Conservation (phyloP, 23 tunicate species). For the Trididemnum clinides region DNA sequence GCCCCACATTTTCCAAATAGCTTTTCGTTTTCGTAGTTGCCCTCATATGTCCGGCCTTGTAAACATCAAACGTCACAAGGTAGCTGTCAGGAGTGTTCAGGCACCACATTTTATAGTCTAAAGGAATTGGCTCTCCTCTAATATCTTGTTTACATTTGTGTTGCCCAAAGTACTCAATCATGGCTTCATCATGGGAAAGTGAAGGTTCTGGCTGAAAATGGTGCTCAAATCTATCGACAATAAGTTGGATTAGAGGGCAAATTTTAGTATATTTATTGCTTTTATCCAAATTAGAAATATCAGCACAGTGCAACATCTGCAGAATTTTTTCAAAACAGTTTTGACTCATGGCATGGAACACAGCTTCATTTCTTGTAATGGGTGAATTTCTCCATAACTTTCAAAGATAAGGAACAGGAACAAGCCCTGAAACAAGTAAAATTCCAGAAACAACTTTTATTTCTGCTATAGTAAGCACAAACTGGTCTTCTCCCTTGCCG, state of each 20-base stretch:
- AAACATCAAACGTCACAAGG: neutral
- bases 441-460: conserved; percentile 13
- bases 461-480: neutral
- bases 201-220: conserved; percentile 3
- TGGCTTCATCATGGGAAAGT: conserved; percentile 20
- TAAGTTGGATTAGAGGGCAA: neutral
- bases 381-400: conserved; percentile 6
- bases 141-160: conserved; percentile 13
- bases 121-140: neutral
- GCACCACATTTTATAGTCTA: conserved; percentile 9
- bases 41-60: neutral
- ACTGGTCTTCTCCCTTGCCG: conserved; percentile 9
- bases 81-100: conserved; percentile 1
- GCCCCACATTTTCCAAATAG: conserved; percentile 6
- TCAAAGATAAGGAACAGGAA: conserved; percentile 4
- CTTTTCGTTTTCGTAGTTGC: neutral
- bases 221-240: conserved; percentile 1
- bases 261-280: too few relatives aligned
- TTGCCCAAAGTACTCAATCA: conserved; percentile 5
- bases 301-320: conserved; percentile 17
- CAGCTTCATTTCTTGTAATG: conserved; percentile 13
- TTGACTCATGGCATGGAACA: conserved; percentile 7
- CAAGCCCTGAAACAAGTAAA: conserved; percentile 24
- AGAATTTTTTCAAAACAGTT: conserved; percentile 14
- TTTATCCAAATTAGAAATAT: conserved; percentile 7